These are phyloP conservation scores for Pseudomugil tenellus DNA, from an alignment of 2,797 vertebrate species.

Conservation along the genomic window DNA sequence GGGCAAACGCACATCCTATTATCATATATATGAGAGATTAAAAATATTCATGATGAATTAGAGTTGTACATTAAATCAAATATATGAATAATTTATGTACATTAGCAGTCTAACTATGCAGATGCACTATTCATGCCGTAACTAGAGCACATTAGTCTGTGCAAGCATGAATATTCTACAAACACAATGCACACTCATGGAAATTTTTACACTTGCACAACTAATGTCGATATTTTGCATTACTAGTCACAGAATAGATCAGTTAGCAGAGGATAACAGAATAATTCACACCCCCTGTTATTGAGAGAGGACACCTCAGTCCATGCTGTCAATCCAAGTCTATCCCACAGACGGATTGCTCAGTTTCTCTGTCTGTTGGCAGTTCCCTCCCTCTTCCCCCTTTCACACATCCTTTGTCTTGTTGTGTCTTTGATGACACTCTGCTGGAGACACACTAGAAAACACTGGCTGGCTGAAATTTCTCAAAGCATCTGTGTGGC, in stretches of 20 bases:
- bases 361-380: slow-evolving; percentile 21
- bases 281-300: slow-evolving; percentile 31
- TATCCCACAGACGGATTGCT: slow-evolving; percentile 7
- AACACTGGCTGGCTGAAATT: slow-evolving; percentile 32
- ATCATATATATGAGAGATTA: slow-evolving; percentile 76
- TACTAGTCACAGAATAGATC: slow-evolving; percentile 44
- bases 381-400: slow-evolving; percentile 21
- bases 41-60: slow-evolving; percentile 68
- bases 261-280: slow-evolving; percentile 52
- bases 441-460: slow-evolving; percentile 42
- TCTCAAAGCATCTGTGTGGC: slow-evolving; percentile 23
- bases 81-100: slow-evolving; percentile 61
- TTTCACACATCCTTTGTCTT: slow-evolving; percentile 54
- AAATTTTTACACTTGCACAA: slow-evolving; percentile 11
- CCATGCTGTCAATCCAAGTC: slow-evolving; percentile 32
- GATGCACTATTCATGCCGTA: slow-evolving; percentile 9
- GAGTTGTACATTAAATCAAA: slow-evolving; percentile 66
- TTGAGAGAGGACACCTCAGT: slow-evolving; percentile 36
- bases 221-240: slow-evolving; percentile 21
- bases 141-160: slow-evolving; percentile 11
- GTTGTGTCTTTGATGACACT: slow-evolving; percentile 55
- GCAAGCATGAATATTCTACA: background rate
- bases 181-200: slow-evolving; percentile 14
- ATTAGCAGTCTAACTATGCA: slow-evolving; percentile 28
- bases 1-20: slow-evolving; percentile 55